Evolutionary conservation across 1,140 invertebrate genomes (phyloP).

Genomic region (Bicyclus anynana): DNA sequence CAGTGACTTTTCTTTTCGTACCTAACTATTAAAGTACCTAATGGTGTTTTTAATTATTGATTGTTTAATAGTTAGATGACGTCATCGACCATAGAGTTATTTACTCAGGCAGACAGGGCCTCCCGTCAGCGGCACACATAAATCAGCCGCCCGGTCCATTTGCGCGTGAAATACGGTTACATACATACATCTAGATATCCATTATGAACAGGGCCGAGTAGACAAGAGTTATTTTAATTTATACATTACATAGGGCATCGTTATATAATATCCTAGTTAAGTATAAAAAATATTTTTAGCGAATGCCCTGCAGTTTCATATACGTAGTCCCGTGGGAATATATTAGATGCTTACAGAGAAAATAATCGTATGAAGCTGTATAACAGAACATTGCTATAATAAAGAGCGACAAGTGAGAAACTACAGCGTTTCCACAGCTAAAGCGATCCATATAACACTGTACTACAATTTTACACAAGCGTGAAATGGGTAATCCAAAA

Average conservation of each 20-base stretch:
- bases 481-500: no score
- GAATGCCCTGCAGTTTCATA: no score
- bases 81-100: slow-evolving; percentile 24
- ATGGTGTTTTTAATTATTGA: no score
- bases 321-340: no score
- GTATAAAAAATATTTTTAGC: no score
- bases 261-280: no score
- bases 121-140: slow-evolving; percentile 27
- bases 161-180: slow-evolving; percentile 8
- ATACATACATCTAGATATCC: not conserved
- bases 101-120: slow-evolving; percentile 22
- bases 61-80: not conserved
- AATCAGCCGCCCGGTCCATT: slow-evolving; percentile 25
- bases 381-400: slow-evolving; percentile 22
- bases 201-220: no score
- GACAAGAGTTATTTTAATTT: not conserved
- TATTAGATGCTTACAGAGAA: not conserved
- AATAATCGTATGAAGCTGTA: not conserved
- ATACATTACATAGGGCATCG: no score
- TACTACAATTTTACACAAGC: no score
- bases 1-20: no score
- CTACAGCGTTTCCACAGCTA: slow-evolving; percentile 60
- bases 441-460: slow-evolving; percentile 40
- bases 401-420: slow-evolving; percentile 58
- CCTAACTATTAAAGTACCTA: no score